These are phyloP conservation scores for Apocheima hispidaria DNA, from an alignment of 2,888 invertebrate species.

Conservation along the genomic window DNA sequence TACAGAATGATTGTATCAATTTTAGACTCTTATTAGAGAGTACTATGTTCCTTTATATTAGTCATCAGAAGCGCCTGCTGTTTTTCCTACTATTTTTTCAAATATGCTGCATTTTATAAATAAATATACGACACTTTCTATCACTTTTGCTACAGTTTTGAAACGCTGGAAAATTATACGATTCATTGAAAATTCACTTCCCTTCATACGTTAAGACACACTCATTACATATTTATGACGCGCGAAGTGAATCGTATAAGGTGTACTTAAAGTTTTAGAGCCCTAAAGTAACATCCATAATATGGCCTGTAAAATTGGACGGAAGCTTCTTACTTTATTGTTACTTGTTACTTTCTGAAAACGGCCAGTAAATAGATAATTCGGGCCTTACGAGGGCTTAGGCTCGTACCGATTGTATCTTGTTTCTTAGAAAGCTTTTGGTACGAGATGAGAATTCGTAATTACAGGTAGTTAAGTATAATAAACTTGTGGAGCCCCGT, in stretches of 20 bases:
- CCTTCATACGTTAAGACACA: neutral
- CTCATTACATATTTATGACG: conserved; percentile 7
- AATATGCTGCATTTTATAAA: no score
- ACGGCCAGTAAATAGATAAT: conserved; percentile 29
- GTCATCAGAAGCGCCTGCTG: no score
- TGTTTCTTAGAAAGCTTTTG: conserved; percentile 19
- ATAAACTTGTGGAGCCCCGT: no score
- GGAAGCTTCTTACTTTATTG: no score
- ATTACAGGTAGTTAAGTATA: conserved; percentile 8
- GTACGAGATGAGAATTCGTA: conserved; percentile 23
- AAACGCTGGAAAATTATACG: no score
- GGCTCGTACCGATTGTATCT: conserved; percentile 23
- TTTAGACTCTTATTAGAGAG: no score
- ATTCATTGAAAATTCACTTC: neutral
- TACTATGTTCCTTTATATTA: no score
- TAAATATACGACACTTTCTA: no score
- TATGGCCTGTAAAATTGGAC: conserved; percentile 12
- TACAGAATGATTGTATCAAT: no score
- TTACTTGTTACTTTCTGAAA: conserved; percentile 10
- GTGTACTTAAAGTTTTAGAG: conserved; percentile 13
- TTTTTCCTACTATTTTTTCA: no score
- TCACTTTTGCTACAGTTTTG: no score
- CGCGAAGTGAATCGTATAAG: conserved; percentile 15
- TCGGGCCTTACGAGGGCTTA: conserved; percentile 6
- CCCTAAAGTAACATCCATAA: conserved; percentile 9